These are phyloP conservation scores for Alviniconcha strummeri DNA, from an alignment of 2,888 invertebrate genomes.

Conservation along the genomic window DNA sequence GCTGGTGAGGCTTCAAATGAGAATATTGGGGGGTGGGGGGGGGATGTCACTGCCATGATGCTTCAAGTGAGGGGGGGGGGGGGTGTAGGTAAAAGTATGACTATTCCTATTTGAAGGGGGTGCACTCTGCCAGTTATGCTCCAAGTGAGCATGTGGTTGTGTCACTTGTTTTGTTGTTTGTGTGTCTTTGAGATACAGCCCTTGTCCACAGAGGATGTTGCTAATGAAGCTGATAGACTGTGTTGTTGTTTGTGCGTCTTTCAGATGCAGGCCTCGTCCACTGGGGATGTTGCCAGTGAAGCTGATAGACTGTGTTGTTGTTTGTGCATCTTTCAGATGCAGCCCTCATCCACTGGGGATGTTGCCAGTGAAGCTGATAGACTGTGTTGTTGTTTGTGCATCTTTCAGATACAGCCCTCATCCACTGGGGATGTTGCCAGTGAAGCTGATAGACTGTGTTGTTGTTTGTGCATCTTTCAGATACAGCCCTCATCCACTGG, in stretches of 20 bases:
- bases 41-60: too few relatives aligned
- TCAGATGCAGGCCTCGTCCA: slow-evolving; percentile 9
- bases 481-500: slow-evolving; percentile 21
- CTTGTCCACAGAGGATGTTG: slow-evolving; percentile 10
- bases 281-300: slow-evolving; percentile 6
- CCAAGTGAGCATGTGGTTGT: too few relatives aligned
- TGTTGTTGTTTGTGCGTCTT: not conserved
- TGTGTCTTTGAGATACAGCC: slow-evolving; percentile 12
- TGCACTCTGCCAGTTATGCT: not conserved
- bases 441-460: too few relatives aligned
- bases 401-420: slow-evolving; percentile 11
- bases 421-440: slow-evolving; percentile 10
- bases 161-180: not conserved
- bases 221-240: too few relatives aligned
- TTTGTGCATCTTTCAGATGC: not conserved
- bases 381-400: too few relatives aligned
- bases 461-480: not conserved
- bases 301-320: too few relatives aligned
- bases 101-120: too few relatives aligned
- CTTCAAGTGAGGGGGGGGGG: too few relatives aligned
- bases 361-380: not conserved
- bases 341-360: slow-evolving; percentile 25
- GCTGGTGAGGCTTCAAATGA: too few relatives aligned
- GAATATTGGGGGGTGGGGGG: too few relatives aligned
- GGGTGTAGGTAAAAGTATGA: too few relatives aligned